phyloP scores from a whole-genome alignment of 2,797 vertebrate genomes.

The Propithecus deckenii region DNA sequence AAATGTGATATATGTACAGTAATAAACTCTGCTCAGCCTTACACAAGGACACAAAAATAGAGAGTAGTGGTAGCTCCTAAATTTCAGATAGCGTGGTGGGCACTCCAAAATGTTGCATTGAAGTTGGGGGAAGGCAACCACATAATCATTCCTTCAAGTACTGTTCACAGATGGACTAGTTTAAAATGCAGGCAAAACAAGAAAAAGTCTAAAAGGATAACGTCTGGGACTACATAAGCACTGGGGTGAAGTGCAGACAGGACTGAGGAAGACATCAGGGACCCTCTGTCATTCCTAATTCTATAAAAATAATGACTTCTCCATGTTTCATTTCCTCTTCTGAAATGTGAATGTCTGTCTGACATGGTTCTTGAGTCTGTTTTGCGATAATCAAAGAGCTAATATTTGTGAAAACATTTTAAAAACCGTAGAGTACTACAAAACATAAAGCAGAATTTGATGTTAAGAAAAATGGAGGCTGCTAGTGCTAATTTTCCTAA shows the following conservation, averaged over 20 bases:
- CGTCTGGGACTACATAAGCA: background rate
- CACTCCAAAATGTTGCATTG: background rate
- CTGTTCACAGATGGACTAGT: background rate
- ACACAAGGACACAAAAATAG: background rate
- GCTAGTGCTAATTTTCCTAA: constrained; percentile 87
- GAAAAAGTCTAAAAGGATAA: background rate
- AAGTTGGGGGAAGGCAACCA: background rate
- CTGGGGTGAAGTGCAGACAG: background rate
- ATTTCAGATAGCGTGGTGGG: background rate
- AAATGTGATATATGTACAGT: constrained; percentile 17
- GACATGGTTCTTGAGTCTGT: background rate
- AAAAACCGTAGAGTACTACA: background rate
- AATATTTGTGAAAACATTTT: background rate
- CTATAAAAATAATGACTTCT: background rate
- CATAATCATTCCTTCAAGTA: background rate
- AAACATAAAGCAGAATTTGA: background rate
- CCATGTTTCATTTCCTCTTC: background rate
- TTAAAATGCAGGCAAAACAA: background rate
- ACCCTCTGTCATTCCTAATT: background rate
- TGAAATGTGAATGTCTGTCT: background rate
- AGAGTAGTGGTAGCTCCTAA: background rate
- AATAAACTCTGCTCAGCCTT: constrained; percentile 1
- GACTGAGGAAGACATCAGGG: background rate
- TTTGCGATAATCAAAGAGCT: background rate
- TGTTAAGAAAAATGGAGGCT: constrained; percentile 79